A percentile compares a stretch with the other conserved stretches of the same genome.
Evolutionary conservation across 1,140 invertebrate genomes (phyloP).

Genomic region (Lamellibrachia luymesi): DNA sequence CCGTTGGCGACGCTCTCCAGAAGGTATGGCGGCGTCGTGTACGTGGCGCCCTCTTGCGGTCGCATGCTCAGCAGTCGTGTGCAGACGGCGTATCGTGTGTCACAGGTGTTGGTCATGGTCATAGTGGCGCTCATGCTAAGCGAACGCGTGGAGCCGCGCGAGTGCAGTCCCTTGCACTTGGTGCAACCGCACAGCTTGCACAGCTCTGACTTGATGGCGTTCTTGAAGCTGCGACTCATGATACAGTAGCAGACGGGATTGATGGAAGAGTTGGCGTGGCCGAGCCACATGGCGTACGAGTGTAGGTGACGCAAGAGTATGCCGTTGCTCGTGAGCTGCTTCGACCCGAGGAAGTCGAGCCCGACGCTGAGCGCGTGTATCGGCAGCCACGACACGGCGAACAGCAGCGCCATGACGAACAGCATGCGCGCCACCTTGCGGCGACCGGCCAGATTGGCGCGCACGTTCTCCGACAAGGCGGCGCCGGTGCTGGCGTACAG

Average conservation of each 20-base stretch:
- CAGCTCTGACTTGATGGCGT: constrained; percentile 47
- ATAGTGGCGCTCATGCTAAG: constrained; percentile 3
- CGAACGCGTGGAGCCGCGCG: background rate
- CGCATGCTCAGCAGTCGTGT: background rate
- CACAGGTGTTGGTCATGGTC: background rate
- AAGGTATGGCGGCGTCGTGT: background rate
- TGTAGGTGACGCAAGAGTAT: constrained; percentile 35
- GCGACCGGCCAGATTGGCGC: constrained; percentile 26
- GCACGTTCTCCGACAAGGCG: constrained; percentile 14
- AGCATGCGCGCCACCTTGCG: constrained; percentile 40
- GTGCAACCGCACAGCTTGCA: constrained; percentile 42
- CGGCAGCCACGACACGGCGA: constrained; percentile 45
- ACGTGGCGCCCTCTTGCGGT: background rate
- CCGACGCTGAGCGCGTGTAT: constrained; percentile 43
- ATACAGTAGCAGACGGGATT: constrained; percentile 52
- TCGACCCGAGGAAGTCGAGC: constrained; percentile 34
- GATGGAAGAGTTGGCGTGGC: constrained; percentile 61
- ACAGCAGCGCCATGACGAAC: constrained; percentile 40
- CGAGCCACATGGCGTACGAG: constrained; percentile 61
- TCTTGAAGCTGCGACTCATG: constrained; percentile 46
- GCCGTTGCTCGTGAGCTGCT: background rate
- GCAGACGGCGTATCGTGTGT: background rate
- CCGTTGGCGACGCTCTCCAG: background rate
- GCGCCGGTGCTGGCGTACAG: background rate
- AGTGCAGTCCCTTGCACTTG: background rate